These are phyloP conservation scores for Hiodon tergisus DNA, from an alignment of 2,113 vertebrate species.

Conservation along the genomic window DNA sequence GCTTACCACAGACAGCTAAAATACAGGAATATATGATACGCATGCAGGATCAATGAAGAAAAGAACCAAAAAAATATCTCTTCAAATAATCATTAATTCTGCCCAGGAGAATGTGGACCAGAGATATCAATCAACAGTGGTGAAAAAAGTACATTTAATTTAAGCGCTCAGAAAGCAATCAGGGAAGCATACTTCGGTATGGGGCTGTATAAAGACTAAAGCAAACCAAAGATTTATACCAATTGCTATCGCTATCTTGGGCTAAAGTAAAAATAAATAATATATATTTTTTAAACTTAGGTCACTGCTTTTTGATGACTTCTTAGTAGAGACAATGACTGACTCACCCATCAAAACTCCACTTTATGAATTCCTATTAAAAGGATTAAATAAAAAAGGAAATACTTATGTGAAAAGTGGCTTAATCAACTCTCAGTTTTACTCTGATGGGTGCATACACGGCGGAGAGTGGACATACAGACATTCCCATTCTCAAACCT, in stretches of 20 bases:
- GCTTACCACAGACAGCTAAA: too few species aligned
- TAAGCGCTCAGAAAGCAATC: background rate
- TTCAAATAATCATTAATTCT: too few species aligned
- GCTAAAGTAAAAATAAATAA: background rate
- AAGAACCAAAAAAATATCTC: too few species aligned
- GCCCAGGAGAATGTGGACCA: too few species aligned
- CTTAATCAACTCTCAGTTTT: background rate
- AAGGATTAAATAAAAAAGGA: background rate
- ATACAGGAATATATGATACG: too few species aligned
- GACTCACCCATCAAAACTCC: slow-evolving; percentile 13
- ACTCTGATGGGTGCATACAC: background rate
- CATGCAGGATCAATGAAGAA: too few species aligned
- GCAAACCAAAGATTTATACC: background rate
- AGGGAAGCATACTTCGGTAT: background rate
- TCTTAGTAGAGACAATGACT: slow-evolving; percentile 19
- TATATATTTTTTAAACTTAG: slow-evolving; percentile 5
- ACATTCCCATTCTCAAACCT: background rate
- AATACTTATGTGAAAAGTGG: background rate
- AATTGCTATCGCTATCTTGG: slow-evolving; percentile 1
- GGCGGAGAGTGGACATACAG: background rate
- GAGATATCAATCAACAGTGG: too few species aligned
- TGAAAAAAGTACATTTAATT: too few species aligned
- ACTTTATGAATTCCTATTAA: slow-evolving; percentile 1
- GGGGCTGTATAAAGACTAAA: background rate
- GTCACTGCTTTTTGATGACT: slow-evolving; percentile 23